Evolutionary conservation across 2,888 invertebrate species (phyloP).

Genomic region (Autographa pulchrina): DNA sequence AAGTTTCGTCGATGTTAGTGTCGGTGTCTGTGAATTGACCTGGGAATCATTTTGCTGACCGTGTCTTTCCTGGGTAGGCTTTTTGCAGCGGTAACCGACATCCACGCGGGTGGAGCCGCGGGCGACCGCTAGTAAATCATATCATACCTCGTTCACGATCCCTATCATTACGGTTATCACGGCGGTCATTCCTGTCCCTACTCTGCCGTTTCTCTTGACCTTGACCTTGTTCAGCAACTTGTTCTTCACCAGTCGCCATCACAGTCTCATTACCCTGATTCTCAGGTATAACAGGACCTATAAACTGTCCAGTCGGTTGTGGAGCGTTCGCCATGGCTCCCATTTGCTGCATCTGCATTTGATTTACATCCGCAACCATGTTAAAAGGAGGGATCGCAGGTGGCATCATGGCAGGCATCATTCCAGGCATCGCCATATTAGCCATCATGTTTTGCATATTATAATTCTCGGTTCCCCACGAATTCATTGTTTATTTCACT

Average conservation of each 20-base stretch:
- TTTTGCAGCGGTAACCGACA: too few species aligned
- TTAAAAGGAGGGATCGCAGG: conserved; percentile 31
- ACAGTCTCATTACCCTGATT: conserved; percentile 11
- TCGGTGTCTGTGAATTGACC: too few species aligned
- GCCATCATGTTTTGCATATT: conserved; percentile 57
- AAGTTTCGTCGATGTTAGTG: too few species aligned
- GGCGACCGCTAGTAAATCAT: too few species aligned
- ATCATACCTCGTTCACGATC: conserved; percentile 42
- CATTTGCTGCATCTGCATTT: conserved; percentile 37
- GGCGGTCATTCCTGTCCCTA: conserved; percentile 45
- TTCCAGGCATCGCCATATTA: conserved; percentile 53
- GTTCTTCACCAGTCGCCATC: conserved; percentile 13
- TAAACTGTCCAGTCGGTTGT: conserved; percentile 32
- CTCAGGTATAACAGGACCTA: conserved; percentile 50
- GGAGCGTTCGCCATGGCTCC: conserved; percentile 16
- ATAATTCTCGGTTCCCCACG: conserved; percentile 59
- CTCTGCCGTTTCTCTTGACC: conserved; percentile 25
- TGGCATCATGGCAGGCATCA: conserved; percentile 54
- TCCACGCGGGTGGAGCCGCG: too few species aligned
- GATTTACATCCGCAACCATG: conserved; percentile 46
- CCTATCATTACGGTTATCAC: conserved; percentile 24
- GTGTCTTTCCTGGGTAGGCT: too few species aligned
- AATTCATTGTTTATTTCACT: conserved; percentile 37
- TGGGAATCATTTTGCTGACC: too few species aligned
- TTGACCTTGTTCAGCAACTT: conserved; percentile 21